Base-by-base conservation (phyloP, 2,113 vertebrate species). In the Sakesphorus luctuosus region DNA sequence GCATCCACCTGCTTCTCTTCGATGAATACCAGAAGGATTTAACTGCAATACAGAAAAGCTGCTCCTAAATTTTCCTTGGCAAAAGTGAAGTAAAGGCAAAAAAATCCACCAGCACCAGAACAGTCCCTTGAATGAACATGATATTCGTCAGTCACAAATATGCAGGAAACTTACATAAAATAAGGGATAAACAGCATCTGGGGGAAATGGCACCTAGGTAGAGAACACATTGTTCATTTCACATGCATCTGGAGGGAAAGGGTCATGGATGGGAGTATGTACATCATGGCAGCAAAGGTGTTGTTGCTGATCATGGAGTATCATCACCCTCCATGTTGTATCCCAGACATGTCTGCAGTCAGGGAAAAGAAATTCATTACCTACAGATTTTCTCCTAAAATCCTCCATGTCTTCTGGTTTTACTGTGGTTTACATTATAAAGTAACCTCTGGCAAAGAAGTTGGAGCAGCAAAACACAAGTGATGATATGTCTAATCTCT, bases 401-500 rank as follows among this genome's bases (percentile, higher is more conserved):
- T 81, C 28, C 11, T 86, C 40, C 40, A 29, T 18, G 52, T 59
- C 90, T 92, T 86, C 72, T 86, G 44, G 20, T 95, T 95, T 86
- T 75, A 78, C 44, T 50, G 52, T 53, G 62, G 52, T 89, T 95
- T 93, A 90, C 77, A 43, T 92, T 92, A 76, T 66, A 85, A 84
- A 86, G 68, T 81, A 92, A 88, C 72, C 78, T 86, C 85, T 96
- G 93, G 72, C 82, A 95, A 88, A 96, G 79, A 56, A 63, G 44
- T 72, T 21, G 49, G 65, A 95, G 58, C 73, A 69, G 69, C 56
- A 90, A 80, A 93, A 88, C 18, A n/a, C 67, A 92, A 95, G 89
- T 89, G 89, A 90, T 94, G 92, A 92, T 86, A 81, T 74, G 58
- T 90, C 73, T 97, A 89, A 96, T 95, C 81, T 95, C 84, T 96